These are phyloP conservation scores for Geococcyx californianus DNA, from an alignment of 2,113 vertebrate species.

Conservation along the genomic window DNA sequence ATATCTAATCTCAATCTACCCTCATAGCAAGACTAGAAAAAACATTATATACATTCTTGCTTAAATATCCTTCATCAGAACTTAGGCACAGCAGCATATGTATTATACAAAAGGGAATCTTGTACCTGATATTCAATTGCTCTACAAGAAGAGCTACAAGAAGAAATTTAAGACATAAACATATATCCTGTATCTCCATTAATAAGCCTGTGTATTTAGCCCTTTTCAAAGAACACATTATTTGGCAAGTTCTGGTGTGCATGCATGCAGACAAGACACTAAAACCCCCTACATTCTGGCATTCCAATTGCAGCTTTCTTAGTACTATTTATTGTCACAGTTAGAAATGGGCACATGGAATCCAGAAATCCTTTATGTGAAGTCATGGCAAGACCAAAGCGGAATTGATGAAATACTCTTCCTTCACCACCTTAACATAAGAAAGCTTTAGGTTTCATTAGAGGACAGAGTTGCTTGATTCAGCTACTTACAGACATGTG, in stretches of 20 bases:
- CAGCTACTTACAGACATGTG: constrained; percentile 90
- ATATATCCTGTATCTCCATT: neutral
- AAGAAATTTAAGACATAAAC: neutral
- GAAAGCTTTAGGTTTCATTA: neutral
- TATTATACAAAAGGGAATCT: neutral
- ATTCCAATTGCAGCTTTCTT: neutral
- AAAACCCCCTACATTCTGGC: neutral
- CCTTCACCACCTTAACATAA: neutral
- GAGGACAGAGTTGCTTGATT: neutral
- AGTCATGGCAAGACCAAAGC: neutral
- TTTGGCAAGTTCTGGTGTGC: neutral
- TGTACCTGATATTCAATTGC: neutral
- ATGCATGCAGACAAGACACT: neutral
- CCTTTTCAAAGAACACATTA: neutral
- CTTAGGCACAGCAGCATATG: neutral
- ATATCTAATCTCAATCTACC: too few relatives aligned
- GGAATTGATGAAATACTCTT: neutral
- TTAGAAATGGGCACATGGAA: neutral
- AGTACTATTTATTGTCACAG: neutral
- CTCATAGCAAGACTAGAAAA: neutral
- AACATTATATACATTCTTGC: neutral
- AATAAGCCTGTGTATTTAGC: neutral
- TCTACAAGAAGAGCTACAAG: neutral
- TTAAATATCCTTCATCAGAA: neutral
- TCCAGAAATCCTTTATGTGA: neutral